Evolutionary conservation across 2,113 vertebrate species (phyloP).

Genomic region (Connochaetes taurinus): DNA sequence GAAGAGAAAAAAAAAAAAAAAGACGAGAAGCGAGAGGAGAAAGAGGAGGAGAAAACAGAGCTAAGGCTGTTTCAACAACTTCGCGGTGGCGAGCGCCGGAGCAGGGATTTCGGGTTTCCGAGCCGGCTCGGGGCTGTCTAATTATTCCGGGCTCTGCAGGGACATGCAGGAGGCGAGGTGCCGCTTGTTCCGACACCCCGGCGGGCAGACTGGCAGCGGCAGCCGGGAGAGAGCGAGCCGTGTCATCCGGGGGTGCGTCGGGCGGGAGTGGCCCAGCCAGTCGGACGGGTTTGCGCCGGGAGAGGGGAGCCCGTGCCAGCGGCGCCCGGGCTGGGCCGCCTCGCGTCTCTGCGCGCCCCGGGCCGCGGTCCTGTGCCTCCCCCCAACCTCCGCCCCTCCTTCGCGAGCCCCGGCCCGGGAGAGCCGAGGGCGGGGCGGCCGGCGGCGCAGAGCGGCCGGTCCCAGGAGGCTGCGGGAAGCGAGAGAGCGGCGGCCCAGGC

Average conservation of each 20-base stretch:
- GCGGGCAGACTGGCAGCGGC: conserved; percentile 48
- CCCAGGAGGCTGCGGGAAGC: background rate
- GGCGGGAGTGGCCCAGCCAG: conserved; percentile 87
- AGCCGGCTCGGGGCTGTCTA: conserved; percentile 52
- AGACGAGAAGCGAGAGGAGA: background rate
- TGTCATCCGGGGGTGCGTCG: conserved; percentile 75
- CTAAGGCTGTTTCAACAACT: conserved; percentile 15
- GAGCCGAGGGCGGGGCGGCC: background rate
- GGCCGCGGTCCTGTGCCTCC: background rate
- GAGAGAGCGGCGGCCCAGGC: background rate
- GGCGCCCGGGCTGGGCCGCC: conserved; percentile 72
- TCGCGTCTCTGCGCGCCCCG: conserved; percentile 43
- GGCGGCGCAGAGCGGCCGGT: background rate
- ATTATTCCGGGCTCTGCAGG: conserved; percentile 59
- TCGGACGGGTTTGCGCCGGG: conserved; percentile 88
- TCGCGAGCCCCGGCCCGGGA: background rate
- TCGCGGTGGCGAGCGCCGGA: background rate
- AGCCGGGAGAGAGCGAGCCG: conserved; percentile 77
- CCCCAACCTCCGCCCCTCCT: background rate
- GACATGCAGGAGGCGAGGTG: conserved; percentile 70
- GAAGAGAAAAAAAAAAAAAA: background rate
- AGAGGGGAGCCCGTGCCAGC: conserved; percentile 71
- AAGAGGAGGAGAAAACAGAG: background rate
- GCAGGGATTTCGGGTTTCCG: conserved; percentile 48
- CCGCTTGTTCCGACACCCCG: conserved; percentile 76